Evolutionary conservation across 2,113 vertebrate genomes (phyloP), one percentile per base, ranked within the genome.

Genomic region (Eubucco bourcierii): DNA sequence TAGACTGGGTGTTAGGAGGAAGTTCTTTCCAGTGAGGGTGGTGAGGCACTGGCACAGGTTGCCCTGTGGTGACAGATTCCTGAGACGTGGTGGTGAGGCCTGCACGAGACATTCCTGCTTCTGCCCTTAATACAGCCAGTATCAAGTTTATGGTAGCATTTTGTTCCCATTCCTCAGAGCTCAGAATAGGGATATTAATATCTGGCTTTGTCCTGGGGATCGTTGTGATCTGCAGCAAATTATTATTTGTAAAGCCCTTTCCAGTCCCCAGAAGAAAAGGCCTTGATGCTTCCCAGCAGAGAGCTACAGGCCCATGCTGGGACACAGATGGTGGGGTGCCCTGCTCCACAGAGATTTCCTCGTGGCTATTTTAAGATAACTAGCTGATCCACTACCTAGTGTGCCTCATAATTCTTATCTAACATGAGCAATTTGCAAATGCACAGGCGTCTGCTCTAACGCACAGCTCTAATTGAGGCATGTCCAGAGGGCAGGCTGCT

Each of bases 391-490:
- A 5, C 52, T 90, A 90, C 82, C 56, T 87, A 59, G 39, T 16
- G 27, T 0, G 21, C 59, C 73, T 92, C 28, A 7, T 80, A 90
- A 91, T 77, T 85, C 84, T 88, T 93, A 59, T 60, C 83, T 80
- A 91, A 94, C 65, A 34, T 53, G 65, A 75, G 37, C 47, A 53
- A 52, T 97, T 84, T 95, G 31, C 64, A 82, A 84, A 80, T 15
- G 37, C 47, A 66, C 59, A 25, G 47, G 34, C 12, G 64, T 63
- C 23, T n/a, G 46, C 74, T 44, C 17, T 25, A 52, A 3, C 14
- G 37, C 50, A 55, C 6, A 4, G n/a, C 47, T 72, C 60, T 72
- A 77, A 83, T 0, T 58, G 46, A 84, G 83, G 5, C 28, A 16
- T 0, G 0, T 64, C 59, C 4, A 0, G 64, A 89, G 66, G 73